These are phyloP conservation scores for Drepanosiphum platanoidis DNA, from an alignment of 2,888 invertebrate genomes.

Conservation along the genomic window DNA sequence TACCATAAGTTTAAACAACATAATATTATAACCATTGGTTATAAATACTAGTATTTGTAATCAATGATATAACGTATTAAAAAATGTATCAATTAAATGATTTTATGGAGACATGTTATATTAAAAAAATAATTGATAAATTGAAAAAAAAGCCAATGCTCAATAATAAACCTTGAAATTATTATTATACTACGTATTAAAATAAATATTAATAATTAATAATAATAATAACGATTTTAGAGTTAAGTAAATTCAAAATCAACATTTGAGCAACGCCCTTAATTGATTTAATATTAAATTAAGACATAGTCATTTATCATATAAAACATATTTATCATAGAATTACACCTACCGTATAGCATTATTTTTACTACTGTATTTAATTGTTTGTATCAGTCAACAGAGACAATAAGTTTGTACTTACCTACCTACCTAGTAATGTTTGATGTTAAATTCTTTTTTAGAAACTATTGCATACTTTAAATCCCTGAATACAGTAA, in stretches of 20 bases:
- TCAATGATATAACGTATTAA: too few species aligned
- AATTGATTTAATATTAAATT: not conserved
- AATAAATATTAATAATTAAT: not conserved
- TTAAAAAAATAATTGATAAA: not conserved
- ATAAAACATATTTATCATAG: not conserved
- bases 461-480: not conserved
- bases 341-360: not conserved
- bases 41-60: too few species aligned
- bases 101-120: not conserved
- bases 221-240: not conserved
- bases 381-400: conserved; percentile 9
- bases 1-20: not conserved
- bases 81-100: not conserved
- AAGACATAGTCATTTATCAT: not conserved
- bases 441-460: not conserved
- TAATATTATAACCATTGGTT: not conserved
- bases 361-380: not conserved
- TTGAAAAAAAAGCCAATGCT: conserved; percentile 32
- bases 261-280: not conserved
- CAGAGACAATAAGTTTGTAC: conserved; percentile 29
- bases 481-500: not conserved
- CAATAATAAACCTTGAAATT: conserved; percentile 26
- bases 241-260: not conserved
- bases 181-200: conserved; percentile 21
- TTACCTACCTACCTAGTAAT: not conserved